Evolutionary conservation across 2,888 invertebrate species (phyloP).

Genomic region (Chydorus sphaericus): DNA sequence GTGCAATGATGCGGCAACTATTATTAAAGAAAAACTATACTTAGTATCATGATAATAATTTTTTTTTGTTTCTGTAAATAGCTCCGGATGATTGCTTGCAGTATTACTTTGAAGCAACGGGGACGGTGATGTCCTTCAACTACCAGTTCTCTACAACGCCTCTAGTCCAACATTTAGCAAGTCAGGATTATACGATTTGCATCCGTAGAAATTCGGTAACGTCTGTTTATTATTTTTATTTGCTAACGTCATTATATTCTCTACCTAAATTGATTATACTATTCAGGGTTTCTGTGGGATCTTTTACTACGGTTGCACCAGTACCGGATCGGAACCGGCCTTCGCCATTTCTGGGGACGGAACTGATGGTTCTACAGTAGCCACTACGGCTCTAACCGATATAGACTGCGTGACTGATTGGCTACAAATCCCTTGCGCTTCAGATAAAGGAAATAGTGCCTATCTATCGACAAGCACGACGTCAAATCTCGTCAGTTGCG

Average conservation of each 20-base stretch:
- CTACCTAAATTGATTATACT: background rate
- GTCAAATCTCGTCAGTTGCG: background rate
- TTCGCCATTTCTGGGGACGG: background rate
- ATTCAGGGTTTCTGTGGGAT: background rate
- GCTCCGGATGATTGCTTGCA: background rate
- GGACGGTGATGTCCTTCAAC: background rate
- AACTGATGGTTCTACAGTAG: background rate
- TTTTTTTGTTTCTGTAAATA: too few species aligned
- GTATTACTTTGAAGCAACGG: background rate
- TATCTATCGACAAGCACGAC: background rate
- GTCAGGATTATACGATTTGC: background rate
- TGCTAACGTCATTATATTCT: background rate
- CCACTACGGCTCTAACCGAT: background rate
- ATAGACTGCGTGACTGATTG: background rate
- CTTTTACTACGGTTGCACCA: background rate
- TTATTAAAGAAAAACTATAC: background rate
- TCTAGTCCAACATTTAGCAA: background rate
- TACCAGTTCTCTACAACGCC: background rate
- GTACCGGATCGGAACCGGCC: background rate
- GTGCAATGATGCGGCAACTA: background rate
- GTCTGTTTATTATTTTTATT: background rate
- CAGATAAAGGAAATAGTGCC: background rate
- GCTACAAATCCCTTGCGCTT: background rate
- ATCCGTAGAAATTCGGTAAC: background rate
- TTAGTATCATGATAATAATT: background rate